Percentiles rank a stretch among this genome's conserved stretches.
Conservation (phyloP, 2,888 invertebrate species). For the Microdon myrmicae region DNA sequence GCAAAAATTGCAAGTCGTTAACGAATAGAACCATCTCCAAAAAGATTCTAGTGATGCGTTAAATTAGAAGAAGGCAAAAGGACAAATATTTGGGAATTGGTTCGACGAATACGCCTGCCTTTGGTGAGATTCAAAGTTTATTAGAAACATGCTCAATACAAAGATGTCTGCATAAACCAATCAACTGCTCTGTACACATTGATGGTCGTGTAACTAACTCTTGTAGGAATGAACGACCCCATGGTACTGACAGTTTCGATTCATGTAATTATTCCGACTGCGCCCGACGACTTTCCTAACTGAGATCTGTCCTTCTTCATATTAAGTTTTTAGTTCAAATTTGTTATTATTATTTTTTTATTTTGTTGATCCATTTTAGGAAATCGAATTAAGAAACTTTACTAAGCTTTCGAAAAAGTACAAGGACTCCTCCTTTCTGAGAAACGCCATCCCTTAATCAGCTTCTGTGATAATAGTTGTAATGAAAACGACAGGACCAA, state of each 20-base stretch:
- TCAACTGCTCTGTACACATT: not conserved
- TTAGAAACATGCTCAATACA: too few species aligned
- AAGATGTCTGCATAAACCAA: too few species aligned
- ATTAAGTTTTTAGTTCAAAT: slow-evolving; percentile 27
- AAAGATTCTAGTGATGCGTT: slow-evolving; percentile 12
- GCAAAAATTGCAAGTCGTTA: slow-evolving; percentile 18
- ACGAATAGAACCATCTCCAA: slow-evolving; percentile 8
- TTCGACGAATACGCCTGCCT: not conserved
- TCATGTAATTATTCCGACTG: slow-evolving; percentile 40
- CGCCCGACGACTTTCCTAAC: slow-evolving; percentile 17
- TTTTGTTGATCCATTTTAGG: slow-evolving; percentile 14
- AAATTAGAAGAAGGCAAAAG: slow-evolving; percentile 7
- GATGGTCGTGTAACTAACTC: too few species aligned
- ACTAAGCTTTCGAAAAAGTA: slow-evolving; percentile 14
- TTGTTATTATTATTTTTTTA: too few species aligned
- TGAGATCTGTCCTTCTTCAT: too few species aligned
- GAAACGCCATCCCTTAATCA: slow-evolving; percentile 19
- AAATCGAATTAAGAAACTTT: slow-evolving; percentile 35
- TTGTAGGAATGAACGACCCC: not conserved
- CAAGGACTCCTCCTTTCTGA: not conserved
- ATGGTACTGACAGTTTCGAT: slow-evolving; percentile 29
- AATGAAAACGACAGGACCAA: slow-evolving; percentile 32
- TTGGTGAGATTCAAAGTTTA: not conserved
- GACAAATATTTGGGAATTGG: not conserved
- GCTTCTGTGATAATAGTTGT: slow-evolving; percentile 21